A percentile compares a stretch with the other conserved stretches of the same genome.
phyloP scores from a whole-genome alignment of 2,888 invertebrate genomes.

The Cryptocephalus primarius region DNA sequence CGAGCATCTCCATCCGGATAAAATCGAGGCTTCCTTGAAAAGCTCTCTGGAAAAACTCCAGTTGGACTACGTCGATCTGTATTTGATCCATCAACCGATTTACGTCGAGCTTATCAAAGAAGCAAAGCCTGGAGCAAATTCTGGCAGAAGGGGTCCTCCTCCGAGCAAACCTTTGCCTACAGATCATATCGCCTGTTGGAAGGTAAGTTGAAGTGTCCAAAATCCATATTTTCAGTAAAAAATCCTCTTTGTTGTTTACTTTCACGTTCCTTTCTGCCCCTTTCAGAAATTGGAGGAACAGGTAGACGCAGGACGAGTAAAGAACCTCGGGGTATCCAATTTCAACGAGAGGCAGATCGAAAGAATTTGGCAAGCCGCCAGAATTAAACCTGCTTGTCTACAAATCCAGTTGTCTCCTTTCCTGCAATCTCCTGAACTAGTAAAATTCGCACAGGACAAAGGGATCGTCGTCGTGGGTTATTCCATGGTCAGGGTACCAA shows the following conservation, averaged over 20 bases:
- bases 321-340: conserved; percentile 10
- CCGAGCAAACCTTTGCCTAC: too few species aligned
- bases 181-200: too few species aligned
- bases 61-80: conserved; percentile 68
- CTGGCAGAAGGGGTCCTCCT: too few species aligned
- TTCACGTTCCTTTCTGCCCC: too few species aligned
- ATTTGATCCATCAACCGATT: conserved; percentile 61
- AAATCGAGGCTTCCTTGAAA: conserved; percentile 50
- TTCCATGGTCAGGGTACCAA: neutral
- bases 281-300: conserved; percentile 45
- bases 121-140: neutral
- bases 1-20: conserved; percentile 17
- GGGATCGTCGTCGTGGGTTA: conserved; percentile 1
- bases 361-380: conserved; percentile 39
- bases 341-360: conserved; percentile 58
- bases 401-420: conserved; percentile 50
- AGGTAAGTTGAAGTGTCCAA: too few species aligned
- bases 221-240: too few species aligned
- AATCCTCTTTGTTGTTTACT: too few species aligned
- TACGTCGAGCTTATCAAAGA: too few species aligned
- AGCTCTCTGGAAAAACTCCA: conserved; percentile 57
- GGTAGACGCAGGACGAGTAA: conserved; percentile 37
- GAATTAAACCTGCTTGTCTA: conserved; percentile 47
- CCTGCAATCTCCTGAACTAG: conserved; percentile 37
- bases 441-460: conserved; percentile 2